Conservation (phyloP, 2,113 vertebrate genomes). For the Boulengeromyrus knoepffleri region DNA sequence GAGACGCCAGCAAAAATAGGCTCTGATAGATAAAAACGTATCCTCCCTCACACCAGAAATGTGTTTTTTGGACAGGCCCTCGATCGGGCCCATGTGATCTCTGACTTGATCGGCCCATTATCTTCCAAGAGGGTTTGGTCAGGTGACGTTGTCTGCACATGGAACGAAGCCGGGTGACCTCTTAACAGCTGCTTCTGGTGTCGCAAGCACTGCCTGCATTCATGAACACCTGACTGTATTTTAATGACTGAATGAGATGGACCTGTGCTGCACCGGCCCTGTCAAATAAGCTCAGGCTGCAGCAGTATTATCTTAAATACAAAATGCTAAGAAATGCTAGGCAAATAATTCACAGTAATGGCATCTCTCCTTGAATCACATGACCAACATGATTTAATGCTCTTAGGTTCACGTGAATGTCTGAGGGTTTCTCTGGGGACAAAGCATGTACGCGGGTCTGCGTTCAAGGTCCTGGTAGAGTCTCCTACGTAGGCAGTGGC, state of each 20-base stretch:
- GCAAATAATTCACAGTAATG: not conserved
- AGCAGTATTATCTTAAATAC: not conserved
- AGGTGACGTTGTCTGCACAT: not conserved
- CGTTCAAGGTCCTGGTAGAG: not conserved
- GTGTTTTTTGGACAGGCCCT: not conserved
- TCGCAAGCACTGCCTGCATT: not conserved
- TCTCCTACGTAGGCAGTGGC: not conserved
- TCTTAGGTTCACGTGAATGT: not conserved
- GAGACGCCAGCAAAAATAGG: not conserved
- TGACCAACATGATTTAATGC: not conserved
- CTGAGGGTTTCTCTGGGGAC: not conserved
- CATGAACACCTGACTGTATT: not conserved
- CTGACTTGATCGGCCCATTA: not conserved
- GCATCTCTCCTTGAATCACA: not conserved
- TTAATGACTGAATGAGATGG: not conserved
- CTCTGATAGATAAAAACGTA: not conserved
- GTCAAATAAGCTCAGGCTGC: not conserved
- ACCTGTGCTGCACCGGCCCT: not conserved
- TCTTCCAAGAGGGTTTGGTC: not conserved
- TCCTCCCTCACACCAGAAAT: not conserved
- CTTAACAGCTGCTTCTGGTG: not conserved
- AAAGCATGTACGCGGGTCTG: not conserved
- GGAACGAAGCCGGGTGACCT: not conserved
- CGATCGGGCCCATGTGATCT: not conserved
- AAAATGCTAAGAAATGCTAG: not conserved